Conservation (phyloP, 2,888 invertebrate genomes). For the Noctuana brunneofusca region DNA sequence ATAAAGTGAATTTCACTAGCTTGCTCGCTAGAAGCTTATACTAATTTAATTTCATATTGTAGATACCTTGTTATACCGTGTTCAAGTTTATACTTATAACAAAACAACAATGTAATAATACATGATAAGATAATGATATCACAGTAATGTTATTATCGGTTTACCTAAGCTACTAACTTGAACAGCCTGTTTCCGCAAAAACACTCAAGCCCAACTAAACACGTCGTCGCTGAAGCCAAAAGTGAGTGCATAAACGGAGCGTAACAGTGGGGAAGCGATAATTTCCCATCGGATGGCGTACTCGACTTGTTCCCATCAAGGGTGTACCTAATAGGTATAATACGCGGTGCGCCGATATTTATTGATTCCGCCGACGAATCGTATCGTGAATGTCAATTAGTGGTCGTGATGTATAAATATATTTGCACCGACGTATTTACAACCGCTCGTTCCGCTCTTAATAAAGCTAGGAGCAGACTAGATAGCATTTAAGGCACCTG, state of each 20-base stretch:
- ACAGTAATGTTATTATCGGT: neutral
- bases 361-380: slow-evolving; percentile 57
- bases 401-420: slow-evolving; percentile 55
- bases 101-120: no score
- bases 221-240: slow-evolving; percentile 29
- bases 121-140: neutral
- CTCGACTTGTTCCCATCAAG: slow-evolving; percentile 43
- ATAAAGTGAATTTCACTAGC: no score
- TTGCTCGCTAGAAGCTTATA: no score
- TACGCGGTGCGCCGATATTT: slow-evolving; percentile 53
- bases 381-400: slow-evolving; percentile 72
- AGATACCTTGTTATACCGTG: no score
- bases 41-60: no score
- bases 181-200: slow-evolving; percentile 21
- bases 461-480: slow-evolving; percentile 19
- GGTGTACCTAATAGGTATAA: slow-evolving; percentile 32
- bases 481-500: neutral
- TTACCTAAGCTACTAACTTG: neutral
- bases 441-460: slow-evolving; percentile 32
- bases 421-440: slow-evolving; percentile 57
- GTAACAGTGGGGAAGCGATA: slow-evolving; percentile 57
- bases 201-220: slow-evolving; percentile 29
- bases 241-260: slow-evolving; percentile 44
- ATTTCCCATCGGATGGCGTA: slow-evolving; percentile 57
- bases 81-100: no score